phyloP scores from a whole-genome alignment of 1,140 invertebrate species.

The Leptopilina boulardi region DNA sequence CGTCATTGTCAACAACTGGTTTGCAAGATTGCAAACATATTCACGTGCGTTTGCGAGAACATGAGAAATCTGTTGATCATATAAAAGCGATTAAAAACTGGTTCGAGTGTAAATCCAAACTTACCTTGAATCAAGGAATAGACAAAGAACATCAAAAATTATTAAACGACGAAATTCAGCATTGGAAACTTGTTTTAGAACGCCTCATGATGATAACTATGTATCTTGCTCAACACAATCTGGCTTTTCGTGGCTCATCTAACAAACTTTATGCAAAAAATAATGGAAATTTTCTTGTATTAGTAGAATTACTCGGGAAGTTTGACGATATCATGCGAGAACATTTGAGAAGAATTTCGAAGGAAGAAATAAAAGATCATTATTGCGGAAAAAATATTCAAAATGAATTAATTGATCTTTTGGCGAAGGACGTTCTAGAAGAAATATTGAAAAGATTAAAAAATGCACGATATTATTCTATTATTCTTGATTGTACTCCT shows the following conservation, averaged over 20 bases:
- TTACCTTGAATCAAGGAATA: neutral
- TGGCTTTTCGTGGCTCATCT: constrained; percentile 22
- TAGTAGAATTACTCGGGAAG: neutral
- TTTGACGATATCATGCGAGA: constrained; percentile 33
- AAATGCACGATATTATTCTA: constrained; percentile 19
- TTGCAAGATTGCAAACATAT: constrained; percentile 21
- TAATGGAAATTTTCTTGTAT: constrained; percentile 35
- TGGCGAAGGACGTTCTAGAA: neutral
- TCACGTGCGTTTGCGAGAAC: neutral
- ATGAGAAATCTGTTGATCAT: constrained; percentile 16
- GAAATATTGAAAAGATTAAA: neutral
- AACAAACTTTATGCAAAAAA: neutral
- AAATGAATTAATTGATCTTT: constrained; percentile 25
- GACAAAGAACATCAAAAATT: neutral
- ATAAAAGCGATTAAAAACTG: neutral
- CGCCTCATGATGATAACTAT: constrained; percentile 2
- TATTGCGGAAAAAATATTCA: constrained; percentile 23
- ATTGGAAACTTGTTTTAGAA: neutral
- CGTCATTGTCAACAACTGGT: neutral
- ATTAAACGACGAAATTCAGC: neutral
- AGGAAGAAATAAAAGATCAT: neutral
- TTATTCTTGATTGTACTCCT: constrained; percentile 38
- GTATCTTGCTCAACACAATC: constrained; percentile 18
- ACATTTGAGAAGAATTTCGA: constrained; percentile 15
- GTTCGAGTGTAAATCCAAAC: neutral